Conservation (phyloP, 2,888 invertebrate species). For the Pollenia griseotomentosa region DNA sequence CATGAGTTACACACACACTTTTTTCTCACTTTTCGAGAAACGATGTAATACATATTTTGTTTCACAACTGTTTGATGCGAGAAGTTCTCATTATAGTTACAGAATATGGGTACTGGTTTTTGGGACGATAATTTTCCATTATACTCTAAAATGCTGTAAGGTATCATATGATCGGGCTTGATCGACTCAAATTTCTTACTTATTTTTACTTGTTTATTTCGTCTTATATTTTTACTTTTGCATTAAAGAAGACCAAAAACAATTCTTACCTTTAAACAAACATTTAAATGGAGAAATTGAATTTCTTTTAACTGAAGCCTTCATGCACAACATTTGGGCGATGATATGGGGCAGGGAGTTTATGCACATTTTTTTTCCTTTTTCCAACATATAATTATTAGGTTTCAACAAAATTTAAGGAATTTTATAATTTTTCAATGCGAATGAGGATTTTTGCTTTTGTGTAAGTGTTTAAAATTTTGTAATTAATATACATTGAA, state of each 20-base stretch:
- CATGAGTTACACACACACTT: no score
- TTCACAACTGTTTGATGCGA: no score
- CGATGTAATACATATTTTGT: no score
- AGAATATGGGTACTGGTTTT: no score
- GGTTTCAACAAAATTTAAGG: constrained; percentile 66
- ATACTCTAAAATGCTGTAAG: no score
- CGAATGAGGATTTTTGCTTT: neutral
- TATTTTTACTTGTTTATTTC: neutral
- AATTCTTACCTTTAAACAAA: constrained; percentile 20
- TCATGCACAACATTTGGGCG: constrained; percentile 1
- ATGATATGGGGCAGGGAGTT: neutral
- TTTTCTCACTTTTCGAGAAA: no score
- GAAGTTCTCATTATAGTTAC: no score
- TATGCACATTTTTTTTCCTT: constrained; percentile 4
- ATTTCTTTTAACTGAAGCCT: constrained; percentile 58
- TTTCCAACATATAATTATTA: constrained; percentile 65
- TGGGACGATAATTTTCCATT: no score
- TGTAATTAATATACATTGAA: constrained; percentile 59
- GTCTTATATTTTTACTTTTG: constrained; percentile 44
- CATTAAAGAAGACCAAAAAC: constrained; percentile 14
- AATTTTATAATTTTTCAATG: constrained; percentile 62
- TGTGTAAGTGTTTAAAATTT: constrained; percentile 48
- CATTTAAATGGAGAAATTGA: constrained; percentile 68
- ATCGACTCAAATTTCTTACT: neutral
- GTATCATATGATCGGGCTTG: no score